Conservation (phyloP, 2,113 vertebrate genomes). For the Catharus minimus region DNA sequence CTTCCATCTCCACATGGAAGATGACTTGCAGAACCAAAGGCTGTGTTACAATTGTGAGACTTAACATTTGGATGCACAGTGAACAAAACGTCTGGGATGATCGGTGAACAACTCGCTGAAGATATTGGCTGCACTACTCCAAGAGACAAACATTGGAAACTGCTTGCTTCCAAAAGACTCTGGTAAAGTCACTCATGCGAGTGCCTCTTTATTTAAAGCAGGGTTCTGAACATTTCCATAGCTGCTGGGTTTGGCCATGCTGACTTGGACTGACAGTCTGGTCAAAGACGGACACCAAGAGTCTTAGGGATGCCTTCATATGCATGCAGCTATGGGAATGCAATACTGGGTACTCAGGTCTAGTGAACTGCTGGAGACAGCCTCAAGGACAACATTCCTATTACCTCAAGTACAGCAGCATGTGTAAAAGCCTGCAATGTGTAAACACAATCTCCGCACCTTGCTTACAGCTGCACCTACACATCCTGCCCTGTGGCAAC, state of each 20-base stretch:
- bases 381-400: background rate
- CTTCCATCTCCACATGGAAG: background rate
- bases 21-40: background rate
- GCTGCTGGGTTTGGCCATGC: background rate
- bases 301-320: background rate
- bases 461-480: background rate
- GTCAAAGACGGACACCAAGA: background rate
- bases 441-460: background rate
- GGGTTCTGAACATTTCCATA: background rate
- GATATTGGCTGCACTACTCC: background rate
- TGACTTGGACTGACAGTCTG: background rate
- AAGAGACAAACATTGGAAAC: background rate
- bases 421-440: fast-evolving
- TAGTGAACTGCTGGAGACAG: background rate
- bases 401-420: background rate
- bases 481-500: background rate
- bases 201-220: background rate
- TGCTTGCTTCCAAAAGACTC: background rate
- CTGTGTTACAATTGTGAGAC: background rate
- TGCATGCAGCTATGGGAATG: background rate
- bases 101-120: fast-evolving
- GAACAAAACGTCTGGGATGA: background rate
- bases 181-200: background rate
- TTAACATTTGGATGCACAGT: background rate
- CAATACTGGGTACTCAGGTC: background rate